Base-by-base conservation (phyloP, 2,797 vertebrate genomes). In the Oreonectes daqikongensis region DNA sequence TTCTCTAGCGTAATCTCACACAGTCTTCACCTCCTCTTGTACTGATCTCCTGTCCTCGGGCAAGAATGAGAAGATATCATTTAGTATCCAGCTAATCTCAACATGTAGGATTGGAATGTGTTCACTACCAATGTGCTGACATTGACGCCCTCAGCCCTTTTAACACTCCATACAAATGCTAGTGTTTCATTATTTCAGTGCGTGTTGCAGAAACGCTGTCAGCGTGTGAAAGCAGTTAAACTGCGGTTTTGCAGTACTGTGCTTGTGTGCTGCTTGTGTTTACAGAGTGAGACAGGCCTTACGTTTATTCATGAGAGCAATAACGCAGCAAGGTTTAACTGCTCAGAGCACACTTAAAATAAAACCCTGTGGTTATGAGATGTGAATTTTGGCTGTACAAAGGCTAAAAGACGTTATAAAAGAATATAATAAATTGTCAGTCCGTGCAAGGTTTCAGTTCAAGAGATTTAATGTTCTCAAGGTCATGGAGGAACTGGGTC, bases 11-110 rank as follows among this genome's bases (percentile, higher is more conserved):
- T 28, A 55, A 66, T 28, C 61, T 38, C n/a, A 66, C 28, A 15
- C 22, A 22, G 6, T 61, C 72, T 66, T 74, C 48, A 66, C 72
- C 72, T 74, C 61, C 32, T 44, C 48, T 55, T 35, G 44, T 24
- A 20, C 24, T 65, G 38, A 66, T 57, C 61, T 50, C 53, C 50
- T 28, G 22, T 55, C 35, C 12, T 0, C 30, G 2, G 17, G 14
- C 35, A 63, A 8, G 30, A 64, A 73, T 1, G 17, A 65, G 6
- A 57, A 20, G 35, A 2, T n/a, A n/a, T 61, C n/a, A 35, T 46
- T 60, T 35, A 22, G 32, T 44, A 50, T 46, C 52, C 14, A 6
- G 46, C 28, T 73, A n/a, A 67, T 38, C 22, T 40, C 14, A 48
- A 35, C 30, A 17, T 53, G 18, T 24, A 20, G 44, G 32, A 17